Conservation (phyloP, 2,113 vertebrate species). For the Syrmaticus mikado region DNA sequence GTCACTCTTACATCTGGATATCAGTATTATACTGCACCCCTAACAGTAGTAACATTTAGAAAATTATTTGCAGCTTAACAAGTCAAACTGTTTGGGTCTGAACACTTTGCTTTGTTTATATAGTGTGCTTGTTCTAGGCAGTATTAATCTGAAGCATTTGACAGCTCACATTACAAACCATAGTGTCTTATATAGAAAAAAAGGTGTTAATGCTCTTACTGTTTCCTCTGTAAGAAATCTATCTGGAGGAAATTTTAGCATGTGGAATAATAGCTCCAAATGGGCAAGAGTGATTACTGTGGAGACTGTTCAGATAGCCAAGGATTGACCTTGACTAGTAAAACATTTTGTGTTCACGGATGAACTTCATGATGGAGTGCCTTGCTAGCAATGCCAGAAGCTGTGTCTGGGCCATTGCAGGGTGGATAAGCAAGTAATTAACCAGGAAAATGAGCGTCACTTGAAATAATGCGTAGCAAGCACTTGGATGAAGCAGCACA, state of each 20-base stretch:
- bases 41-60: background rate
- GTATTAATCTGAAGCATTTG: background rate
- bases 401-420: background rate
- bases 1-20: background rate
- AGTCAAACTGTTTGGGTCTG: background rate
- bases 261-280: background rate
- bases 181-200: background rate
- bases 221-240: background rate
- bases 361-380: background rate
- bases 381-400: background rate
- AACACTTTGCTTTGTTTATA: background rate
- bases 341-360: background rate
- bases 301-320: background rate
- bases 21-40: background rate
- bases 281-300: background rate
- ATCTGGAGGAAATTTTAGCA: background rate
- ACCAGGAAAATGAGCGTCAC: background rate
- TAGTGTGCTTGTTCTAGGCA: background rate
- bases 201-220: background rate
- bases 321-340: background rate
- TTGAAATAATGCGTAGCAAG: background rate
- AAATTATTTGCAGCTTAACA: background rate
- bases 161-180: background rate
- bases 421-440: background rate
- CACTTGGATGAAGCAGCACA: background rate